A percentile compares a stretch with the other conserved stretches of the same genome.
Conservation (phyloP, 2,888 invertebrate species). For the Synanthedon formicaeformis region DNA sequence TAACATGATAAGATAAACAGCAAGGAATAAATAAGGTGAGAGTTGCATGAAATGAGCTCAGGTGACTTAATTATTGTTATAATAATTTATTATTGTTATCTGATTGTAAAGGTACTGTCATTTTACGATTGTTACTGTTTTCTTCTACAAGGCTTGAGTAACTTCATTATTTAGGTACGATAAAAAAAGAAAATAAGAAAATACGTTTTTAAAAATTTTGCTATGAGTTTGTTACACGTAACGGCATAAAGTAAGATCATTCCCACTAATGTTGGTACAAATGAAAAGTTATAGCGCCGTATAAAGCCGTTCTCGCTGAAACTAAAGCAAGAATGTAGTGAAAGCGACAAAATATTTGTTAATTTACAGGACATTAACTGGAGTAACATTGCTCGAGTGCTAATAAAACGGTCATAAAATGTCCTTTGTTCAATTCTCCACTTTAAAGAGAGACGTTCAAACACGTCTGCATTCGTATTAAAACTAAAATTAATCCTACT, state of each 20-base stretch:
- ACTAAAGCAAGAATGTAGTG: background rate
- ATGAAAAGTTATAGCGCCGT: background rate
- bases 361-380: background rate
- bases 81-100: too few relatives aligned
- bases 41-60: too few relatives aligned
- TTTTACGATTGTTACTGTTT: too few relatives aligned
- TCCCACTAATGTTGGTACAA: background rate
- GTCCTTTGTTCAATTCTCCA: slow-evolving; percentile 1
- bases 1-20: too few relatives aligned
- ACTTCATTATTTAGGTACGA: too few relatives aligned
- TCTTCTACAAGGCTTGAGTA: too few relatives aligned
- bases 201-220: too few relatives aligned
- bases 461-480: slow-evolving; percentile 42
- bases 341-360: background rate
- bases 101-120: too few relatives aligned
- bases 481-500: slow-evolving; percentile 52
- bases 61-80: too few relatives aligned
- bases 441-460: slow-evolving; percentile 11
- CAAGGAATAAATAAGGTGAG: too few relatives aligned
- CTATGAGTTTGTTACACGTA: background rate
- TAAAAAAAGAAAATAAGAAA: too few relatives aligned
- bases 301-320: background rate
- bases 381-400: background rate
- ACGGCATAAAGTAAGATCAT: background rate
- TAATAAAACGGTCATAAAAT: background rate